Evolutionary conservation across 2,888 invertebrate genomes (phyloP).

Genomic region (Timandra comae): DNA sequence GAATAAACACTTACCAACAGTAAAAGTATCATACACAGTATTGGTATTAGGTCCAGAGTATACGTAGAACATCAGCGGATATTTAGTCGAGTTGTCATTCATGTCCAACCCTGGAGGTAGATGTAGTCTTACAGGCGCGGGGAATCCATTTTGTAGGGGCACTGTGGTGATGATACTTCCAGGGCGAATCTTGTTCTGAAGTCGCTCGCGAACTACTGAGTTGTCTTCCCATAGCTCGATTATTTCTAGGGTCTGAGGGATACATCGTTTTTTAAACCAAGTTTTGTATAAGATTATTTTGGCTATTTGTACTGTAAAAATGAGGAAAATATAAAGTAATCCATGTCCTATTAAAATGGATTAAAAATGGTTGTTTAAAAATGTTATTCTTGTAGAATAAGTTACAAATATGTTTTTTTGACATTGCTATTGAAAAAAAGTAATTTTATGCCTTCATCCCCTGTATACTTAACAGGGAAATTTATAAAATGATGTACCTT

Average conservation of each 20-base stretch:
- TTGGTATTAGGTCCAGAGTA: slow-evolving; percentile 93
- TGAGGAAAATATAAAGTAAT: too few relatives aligned
- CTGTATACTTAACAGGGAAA: too few relatives aligned
- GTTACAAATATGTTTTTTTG: too few relatives aligned
- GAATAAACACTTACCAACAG: slow-evolving; percentile 66
- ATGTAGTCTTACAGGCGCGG: slow-evolving; percentile 78
- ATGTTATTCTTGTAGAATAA: too few relatives aligned
- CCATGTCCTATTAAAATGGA: too few relatives aligned
- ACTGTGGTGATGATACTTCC: slow-evolving; percentile 73
- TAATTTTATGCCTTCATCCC: too few relatives aligned
- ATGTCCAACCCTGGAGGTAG: slow-evolving; percentile 82
- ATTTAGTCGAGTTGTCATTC: slow-evolving; percentile 68
- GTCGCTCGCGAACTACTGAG: slow-evolving; percentile 58
- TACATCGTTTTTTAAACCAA: too few relatives aligned
- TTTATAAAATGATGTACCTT: too few relatives aligned
- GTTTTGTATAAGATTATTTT: too few relatives aligned
- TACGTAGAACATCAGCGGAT: slow-evolving; percentile 84
- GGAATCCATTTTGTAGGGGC: slow-evolving; percentile 74
- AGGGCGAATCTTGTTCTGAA: slow-evolving; percentile 71
- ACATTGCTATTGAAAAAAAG: too few relatives aligned
- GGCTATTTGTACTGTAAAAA: too few relatives aligned
- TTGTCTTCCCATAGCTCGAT: slow-evolving; percentile 79
- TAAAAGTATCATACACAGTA: slow-evolving; percentile 82
- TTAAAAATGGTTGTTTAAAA: too few relatives aligned
- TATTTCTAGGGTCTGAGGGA: slow-evolving; percentile 27